phyloP scores from a whole-genome alignment of 2,888 invertebrate genomes.

The Synanthedon myopaeformis region DNA sequence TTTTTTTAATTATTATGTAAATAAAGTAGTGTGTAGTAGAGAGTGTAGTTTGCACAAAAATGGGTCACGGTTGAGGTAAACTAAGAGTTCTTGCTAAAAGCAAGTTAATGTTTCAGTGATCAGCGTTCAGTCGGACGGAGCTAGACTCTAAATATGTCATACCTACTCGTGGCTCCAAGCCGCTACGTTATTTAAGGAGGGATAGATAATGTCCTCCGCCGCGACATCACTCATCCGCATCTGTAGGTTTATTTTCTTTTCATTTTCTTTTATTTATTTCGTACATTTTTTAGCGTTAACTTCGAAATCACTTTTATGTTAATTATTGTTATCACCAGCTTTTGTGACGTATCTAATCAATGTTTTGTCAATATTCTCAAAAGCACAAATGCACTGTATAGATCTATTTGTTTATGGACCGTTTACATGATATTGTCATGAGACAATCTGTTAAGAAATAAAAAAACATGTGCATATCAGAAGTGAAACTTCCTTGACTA shows the following conservation, averaged over 20 bases:
- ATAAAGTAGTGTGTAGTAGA: slow-evolving; percentile 4
- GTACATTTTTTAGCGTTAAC: slow-evolving; percentile 8
- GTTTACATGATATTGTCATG: no score
- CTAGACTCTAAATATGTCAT: slow-evolving; percentile 49
- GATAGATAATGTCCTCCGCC: slow-evolving; percentile 48
- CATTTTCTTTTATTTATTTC: slow-evolving; percentile 27
- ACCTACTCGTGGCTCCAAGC: slow-evolving; percentile 28
- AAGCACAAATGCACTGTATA: no score
- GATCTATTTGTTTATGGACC: no score
- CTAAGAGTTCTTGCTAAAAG: slow-evolving; percentile 39
- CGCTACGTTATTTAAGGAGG: slow-evolving; percentile 48
- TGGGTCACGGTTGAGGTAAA: slow-evolving; percentile 44
- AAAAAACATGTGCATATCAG: no score
- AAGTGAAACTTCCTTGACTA: no score
- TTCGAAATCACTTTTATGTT: not conserved
- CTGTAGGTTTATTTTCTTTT: slow-evolving; percentile 58
- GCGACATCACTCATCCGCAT: slow-evolving; percentile 53
- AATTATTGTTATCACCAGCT: not conserved
- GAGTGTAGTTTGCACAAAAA: slow-evolving; percentile 25
- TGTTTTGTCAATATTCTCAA: no score
- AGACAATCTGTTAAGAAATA: no score
- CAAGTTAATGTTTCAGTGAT: slow-evolving; percentile 64
- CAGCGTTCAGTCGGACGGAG: slow-evolving; percentile 61
- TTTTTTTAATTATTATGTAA: slow-evolving; percentile 16
- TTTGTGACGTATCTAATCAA: no score